Conservation (phyloP, 2,113 vertebrate genomes). For the Verasper variegatus region DNA sequence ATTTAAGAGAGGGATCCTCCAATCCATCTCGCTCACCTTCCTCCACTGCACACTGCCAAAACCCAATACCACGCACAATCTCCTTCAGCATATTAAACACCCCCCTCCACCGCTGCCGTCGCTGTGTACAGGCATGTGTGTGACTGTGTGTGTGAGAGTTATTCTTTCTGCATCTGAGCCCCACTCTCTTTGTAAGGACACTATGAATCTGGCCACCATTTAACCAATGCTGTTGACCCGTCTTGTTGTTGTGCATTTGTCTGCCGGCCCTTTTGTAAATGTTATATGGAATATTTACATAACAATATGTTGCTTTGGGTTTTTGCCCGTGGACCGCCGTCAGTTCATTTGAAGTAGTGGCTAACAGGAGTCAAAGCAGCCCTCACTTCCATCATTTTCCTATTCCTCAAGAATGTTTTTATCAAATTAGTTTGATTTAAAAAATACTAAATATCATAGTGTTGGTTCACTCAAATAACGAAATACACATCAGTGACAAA, state of each 20-base stretch:
- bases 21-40: conserved; percentile 67
- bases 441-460: not conserved
- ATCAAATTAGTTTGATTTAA: not conserved
- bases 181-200: not conserved
- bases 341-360: not conserved
- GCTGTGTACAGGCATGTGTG: conserved; percentile 3
- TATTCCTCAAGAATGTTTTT: not conserved
- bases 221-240: conserved; percentile 32
- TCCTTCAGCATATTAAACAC: conserved; percentile 70
- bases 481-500: no score
- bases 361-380: not conserved
- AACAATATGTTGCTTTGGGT: conserved; percentile 15
- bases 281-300: conserved; percentile 41
- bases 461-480: not conserved
- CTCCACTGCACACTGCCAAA: conserved; percentile 47
- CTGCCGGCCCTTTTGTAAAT: conserved; percentile 7
- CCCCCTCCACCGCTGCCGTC: not conserved
- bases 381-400: not conserved
- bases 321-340: not conserved
- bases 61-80: conserved; percentile 60
- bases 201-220: conserved; percentile 13
- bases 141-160: not conserved
- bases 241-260: conserved; percentile 21
- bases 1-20: conserved; percentile 80
- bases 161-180: not conserved